Evolutionary conservation across 1,140 invertebrate species (phyloP).

Genomic region (Solenopsis invicta): DNA sequence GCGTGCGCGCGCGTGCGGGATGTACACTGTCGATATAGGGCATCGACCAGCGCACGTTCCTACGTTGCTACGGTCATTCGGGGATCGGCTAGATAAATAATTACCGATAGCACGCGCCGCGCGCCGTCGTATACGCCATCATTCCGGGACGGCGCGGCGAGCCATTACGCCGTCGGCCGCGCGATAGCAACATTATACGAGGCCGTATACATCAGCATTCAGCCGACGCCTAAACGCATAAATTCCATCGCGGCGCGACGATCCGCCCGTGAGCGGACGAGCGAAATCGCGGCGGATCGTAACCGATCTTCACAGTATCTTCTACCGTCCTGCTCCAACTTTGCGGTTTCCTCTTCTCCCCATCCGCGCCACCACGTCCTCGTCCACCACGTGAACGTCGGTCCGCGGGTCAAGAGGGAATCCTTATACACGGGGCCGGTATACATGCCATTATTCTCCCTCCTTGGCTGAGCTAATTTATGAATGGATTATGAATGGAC

Average conservation of each 20-base stretch:
- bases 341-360: not conserved
- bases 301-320: conserved; percentile 51
- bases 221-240: conserved; percentile 69
- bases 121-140: conserved; percentile 30
- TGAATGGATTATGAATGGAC: conserved; percentile 77
- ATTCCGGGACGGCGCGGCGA: conserved; percentile 54
- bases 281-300: conserved; percentile 66
- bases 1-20: not conserved
- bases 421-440: conserved; percentile 43
- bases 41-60: conserved; percentile 31
- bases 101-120: conserved; percentile 66
- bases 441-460: conserved; percentile 67
- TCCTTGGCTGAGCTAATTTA: conserved; percentile 69
- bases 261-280: conserved; percentile 48
- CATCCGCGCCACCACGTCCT: not conserved
- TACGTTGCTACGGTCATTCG: conserved; percentile 68
- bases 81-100: conserved; percentile 76
- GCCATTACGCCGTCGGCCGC: conserved; percentile 63
- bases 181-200: conserved; percentile 70
- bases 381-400: conserved; percentile 20
- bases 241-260: conserved; percentile 67
- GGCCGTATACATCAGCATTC: conserved; percentile 69
- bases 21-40: not conserved
- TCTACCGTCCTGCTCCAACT: not conserved
- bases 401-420: conserved; percentile 68